Percentiles rank a stretch among this genome's conserved stretches.
These are phyloP conservation scores for Microplitis mediator DNA, from an alignment of 1,140 invertebrate genomes.

Conservation along the genomic window DNA sequence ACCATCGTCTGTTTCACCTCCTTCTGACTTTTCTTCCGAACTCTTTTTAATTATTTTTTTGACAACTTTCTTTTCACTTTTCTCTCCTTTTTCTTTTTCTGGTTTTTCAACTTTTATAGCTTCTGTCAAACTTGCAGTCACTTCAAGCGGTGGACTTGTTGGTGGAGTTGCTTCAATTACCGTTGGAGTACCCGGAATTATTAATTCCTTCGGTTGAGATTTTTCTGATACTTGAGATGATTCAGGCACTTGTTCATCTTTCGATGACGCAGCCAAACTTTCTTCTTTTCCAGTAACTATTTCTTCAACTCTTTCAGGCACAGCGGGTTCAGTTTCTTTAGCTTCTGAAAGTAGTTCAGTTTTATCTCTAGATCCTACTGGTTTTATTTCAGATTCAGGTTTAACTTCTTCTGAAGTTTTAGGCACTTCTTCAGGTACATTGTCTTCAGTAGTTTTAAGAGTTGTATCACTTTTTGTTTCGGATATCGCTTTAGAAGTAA, in stretches of 20 bases:
- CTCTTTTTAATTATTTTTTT: slow-evolving; percentile 50
- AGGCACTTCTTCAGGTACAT: neutral
- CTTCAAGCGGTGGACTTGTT: slow-evolving; percentile 42
- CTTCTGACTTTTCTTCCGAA: slow-evolving; percentile 33
- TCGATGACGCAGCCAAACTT: no score
- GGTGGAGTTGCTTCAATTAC: slow-evolving; percentile 50
- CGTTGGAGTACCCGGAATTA: slow-evolving; percentile 47
- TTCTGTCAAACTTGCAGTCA: slow-evolving; percentile 11
- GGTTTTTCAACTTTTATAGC: neutral
- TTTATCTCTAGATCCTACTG: neutral
- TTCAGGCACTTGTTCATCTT: neutral
- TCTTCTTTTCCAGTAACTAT: no score
- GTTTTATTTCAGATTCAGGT: slow-evolving; percentile 26
- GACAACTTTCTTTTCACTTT: slow-evolving; percentile 47
- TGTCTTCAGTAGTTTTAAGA: no score
- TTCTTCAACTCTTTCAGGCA: neutral
- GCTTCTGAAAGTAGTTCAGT: neutral
- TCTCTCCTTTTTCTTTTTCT: slow-evolving; percentile 36
- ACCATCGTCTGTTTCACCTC: slow-evolving; percentile 27
- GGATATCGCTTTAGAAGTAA: slow-evolving; percentile 53
- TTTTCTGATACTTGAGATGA: slow-evolving; percentile 14
- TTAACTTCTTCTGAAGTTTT: slow-evolving; percentile 22
- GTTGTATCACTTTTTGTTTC: neutral
- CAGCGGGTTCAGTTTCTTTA: neutral
- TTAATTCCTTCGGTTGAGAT: slow-evolving; percentile 21